Evolutionary conservation across 2,797 vertebrate species (phyloP), one percentile per base, ranked within the genome.

Genomic region (Muscicapa striata): DNA sequence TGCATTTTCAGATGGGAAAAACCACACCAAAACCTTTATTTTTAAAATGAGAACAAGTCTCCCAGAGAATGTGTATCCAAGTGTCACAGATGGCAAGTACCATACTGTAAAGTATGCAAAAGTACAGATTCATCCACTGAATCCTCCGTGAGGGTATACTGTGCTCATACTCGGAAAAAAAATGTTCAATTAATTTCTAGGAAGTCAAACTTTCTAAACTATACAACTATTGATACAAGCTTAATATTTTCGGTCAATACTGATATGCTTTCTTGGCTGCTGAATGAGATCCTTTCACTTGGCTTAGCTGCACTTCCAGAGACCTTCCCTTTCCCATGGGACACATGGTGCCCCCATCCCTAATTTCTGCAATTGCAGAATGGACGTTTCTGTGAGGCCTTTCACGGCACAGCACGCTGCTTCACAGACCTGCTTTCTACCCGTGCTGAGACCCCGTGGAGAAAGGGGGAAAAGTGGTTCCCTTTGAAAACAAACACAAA

Each of bases 241-340:
- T 29, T 78, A 78, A 59, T 46, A 40, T 41, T 90, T 72, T 40
- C 74, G 74, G 79, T 83, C 79, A 69, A 62, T 84, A 66, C 43
- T 43, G 84, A 84, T 84, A 80, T 0, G 4, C 38, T 91, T 84
- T 84, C 77, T 81, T 46, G 61, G 70, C 70, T 94, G 51, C 88
- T 94, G 87, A 90, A 90, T 90, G 84, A 78, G 59, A 78, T 16
- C 48, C 55, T 92, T 94, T 78, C 67, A 38, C 38, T 52, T 83
- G 18, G 13, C 34, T 68, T 52, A 86, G 58, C 21, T 22, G 27
- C 46, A 14, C 79, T 38, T 85, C n/a, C 82, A 85, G 73, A 82
- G 66, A 40, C 14, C 40, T 78, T 34, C 57, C 48, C 57, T 69
- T 40, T 54, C 61, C n/a, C 75, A 22, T 0, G 9, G 46, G 72